A percentile compares a stretch with the other conserved stretches of the same genome.
Evolutionary conservation across 2,888 invertebrate genomes (phyloP).

Genomic region (Drosophila borealis): DNA sequence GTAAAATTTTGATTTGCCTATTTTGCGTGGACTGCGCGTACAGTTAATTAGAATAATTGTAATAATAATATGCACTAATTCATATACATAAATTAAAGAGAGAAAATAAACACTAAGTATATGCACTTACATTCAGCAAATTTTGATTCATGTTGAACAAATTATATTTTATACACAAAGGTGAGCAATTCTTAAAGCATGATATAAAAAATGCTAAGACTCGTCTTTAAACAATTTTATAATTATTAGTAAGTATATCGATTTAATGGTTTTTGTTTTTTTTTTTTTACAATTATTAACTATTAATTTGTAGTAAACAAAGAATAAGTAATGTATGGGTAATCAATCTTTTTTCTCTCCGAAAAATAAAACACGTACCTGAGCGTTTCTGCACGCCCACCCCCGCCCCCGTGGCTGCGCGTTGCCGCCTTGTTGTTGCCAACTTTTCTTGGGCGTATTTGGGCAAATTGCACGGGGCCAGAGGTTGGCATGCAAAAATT

Average conservation of each 20-base stretch:
- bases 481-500: constrained; percentile 63
- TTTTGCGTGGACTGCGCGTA: constrained; percentile 50
- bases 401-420: constrained; percentile 26
- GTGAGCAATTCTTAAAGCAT: constrained; percentile 65
- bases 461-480: neutral
- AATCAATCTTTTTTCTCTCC: constrained; percentile 89
- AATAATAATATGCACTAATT: constrained; percentile 62
- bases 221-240: constrained; percentile 63
- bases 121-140: constrained; percentile 79
- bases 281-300: constrained; percentile 63
- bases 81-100: constrained; percentile 66
- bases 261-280: constrained; percentile 37
- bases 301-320: constrained; percentile 78
- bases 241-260: constrained; percentile 57
- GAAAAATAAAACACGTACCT: constrained; percentile 87
- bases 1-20: constrained; percentile 72
- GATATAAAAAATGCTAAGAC: constrained; percentile 31
- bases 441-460: constrained; percentile 13
- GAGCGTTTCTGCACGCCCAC: constrained; percentile 81
- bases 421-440: neutral
- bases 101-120: constrained; percentile 60
- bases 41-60: constrained; percentile 43
- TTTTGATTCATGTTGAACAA: constrained; percentile 76
- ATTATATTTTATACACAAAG: constrained; percentile 64
- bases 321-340: constrained; percentile 82